phyloP scores from a whole-genome alignment of 1,140 invertebrate genomes.

The Musca vetustissima region DNA sequence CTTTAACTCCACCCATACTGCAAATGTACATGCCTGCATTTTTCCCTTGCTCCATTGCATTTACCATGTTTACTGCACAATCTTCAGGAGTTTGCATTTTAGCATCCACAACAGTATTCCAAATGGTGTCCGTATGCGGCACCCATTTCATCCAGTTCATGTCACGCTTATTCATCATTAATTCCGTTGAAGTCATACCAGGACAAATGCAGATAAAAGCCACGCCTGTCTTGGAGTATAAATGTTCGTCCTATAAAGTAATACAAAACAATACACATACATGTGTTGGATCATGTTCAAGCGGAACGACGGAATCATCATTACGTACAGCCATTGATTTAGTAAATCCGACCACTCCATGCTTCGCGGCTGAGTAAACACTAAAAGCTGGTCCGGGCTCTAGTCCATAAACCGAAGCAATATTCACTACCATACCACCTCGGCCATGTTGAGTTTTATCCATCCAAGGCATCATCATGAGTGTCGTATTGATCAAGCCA shows the following conservation, averaged over 20 bases:
- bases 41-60: slow-evolving; percentile 46
- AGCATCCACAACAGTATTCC: slow-evolving; percentile 42
- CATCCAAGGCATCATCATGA: slow-evolving; percentile 55
- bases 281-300: no score
- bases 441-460: slow-evolving; percentile 61
- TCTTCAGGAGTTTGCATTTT: slow-evolving; percentile 48
- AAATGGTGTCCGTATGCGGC: slow-evolving; percentile 35
- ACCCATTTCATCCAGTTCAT: slow-evolving; percentile 42
- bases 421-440: slow-evolving; percentile 67
- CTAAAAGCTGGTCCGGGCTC: slow-evolving; percentile 51
- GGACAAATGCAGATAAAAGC: slow-evolving; percentile 47
- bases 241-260: slow-evolving; percentile 35
- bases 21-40: slow-evolving; percentile 49
- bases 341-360: slow-evolving; percentile 59
- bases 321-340: slow-evolving; percentile 46
- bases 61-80: slow-evolving; percentile 42
- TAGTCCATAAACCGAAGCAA: slow-evolving; percentile 64
- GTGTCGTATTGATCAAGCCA: slow-evolving; percentile 42
- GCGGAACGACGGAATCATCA: no score
- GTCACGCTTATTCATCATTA: slow-evolving; percentile 49
- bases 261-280: no score
- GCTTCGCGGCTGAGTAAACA: slow-evolving; percentile 58
- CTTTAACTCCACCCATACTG: slow-evolving; percentile 43
- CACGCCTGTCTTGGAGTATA: slow-evolving; percentile 43
- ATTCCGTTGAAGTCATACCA: slow-evolving; percentile 42